Base-by-base conservation (phyloP, 2,888 invertebrate genomes). In the Oscheius myriophilus region DNA sequence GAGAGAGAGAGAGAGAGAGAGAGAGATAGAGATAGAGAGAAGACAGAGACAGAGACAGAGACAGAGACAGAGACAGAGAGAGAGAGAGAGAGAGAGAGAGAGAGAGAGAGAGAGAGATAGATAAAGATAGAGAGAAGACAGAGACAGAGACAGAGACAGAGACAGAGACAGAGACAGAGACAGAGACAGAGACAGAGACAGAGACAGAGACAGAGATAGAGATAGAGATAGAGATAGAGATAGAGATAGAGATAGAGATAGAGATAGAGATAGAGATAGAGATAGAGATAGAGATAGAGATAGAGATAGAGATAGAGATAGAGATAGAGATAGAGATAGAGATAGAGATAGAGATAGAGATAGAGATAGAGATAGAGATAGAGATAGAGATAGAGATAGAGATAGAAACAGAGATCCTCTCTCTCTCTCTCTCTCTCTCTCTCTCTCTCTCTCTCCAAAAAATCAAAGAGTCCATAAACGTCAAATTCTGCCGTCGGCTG, bases 361-460 rank as follows among this genome's bases (percentile, higher is more conserved):
- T 43, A n/a, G 18, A 3, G 12, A 18, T 1, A 59, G 25, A 4
- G 11, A 33, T 14, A 58, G n/a, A 18, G 25, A n/a, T 14, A 26
- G 33, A 46, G 46, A 3, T 11, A 6, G 46, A 6, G 25, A 41
- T 42, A 41, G 43, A 18, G 57, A 4, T 16, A 2, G n/a, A 16
- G n/a, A 3, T 4, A 39, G 55, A 33, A 16, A 9, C 57, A 11
- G 43, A n/a, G n/a, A n/a, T n/a, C n/a, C 33, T 33, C 33, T 33
- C 33, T 33, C 33, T 33, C 49, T 61, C 61, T 46, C 59, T 58
- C 43, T 59, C 59, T 61, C 12, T 46, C 57, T 57, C 57, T 18
- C 33, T 57, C 57, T 41, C 41, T 41, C 54, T 33, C 54, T 54
- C 33, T 54, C 25, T 42, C 26, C 21, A 49, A n/a, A n/a, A n/a